phyloP scores from a whole-genome alignment of 2,113 vertebrate genomes.

The Tiliqua scincoides region DNA sequence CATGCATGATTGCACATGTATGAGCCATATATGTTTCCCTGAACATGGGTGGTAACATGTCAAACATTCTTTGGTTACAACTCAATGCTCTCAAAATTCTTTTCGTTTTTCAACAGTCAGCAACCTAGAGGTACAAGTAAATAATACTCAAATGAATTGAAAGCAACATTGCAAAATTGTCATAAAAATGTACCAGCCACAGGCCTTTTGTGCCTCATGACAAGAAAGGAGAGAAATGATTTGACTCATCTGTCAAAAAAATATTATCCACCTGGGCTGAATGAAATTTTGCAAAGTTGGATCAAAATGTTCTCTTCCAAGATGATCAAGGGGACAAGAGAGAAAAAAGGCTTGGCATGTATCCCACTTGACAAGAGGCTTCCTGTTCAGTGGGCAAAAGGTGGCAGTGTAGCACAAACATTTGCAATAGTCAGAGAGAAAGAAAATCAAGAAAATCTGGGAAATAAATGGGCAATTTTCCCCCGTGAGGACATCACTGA shows the following conservation, averaged over 20 bases:
- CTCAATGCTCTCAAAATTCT: no score
- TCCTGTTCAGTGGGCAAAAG: slow-evolving; percentile 21
- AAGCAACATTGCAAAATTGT: not conserved
- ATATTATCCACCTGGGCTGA: not conserved
- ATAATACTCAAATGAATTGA: not conserved
- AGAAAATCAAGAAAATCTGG: not conserved
- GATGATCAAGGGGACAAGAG: not conserved
- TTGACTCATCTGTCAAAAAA: not conserved
- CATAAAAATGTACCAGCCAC: slow-evolving; percentile 6
- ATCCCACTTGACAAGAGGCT: not conserved
- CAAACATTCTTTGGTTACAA: no score
- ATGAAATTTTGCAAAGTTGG: not conserved
- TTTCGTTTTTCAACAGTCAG: not conserved
- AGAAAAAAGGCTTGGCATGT: not conserved
- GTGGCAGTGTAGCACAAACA: slow-evolving; percentile 55
- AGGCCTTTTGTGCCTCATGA: not conserved
- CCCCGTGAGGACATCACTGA: not conserved
- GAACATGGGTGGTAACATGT: no score
- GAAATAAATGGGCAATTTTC: not conserved
- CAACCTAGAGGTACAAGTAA: not conserved
- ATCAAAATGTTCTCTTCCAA: not conserved
- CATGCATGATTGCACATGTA: no score
- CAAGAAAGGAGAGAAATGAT: accelerated
- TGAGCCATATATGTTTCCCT: no score
- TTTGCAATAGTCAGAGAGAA: accelerated